A percentile compares a stretch with the other conserved stretches of the same genome.
phyloP scores from a whole-genome alignment of 2,888 invertebrate genomes.

The Ptilodon capucinus region DNA sequence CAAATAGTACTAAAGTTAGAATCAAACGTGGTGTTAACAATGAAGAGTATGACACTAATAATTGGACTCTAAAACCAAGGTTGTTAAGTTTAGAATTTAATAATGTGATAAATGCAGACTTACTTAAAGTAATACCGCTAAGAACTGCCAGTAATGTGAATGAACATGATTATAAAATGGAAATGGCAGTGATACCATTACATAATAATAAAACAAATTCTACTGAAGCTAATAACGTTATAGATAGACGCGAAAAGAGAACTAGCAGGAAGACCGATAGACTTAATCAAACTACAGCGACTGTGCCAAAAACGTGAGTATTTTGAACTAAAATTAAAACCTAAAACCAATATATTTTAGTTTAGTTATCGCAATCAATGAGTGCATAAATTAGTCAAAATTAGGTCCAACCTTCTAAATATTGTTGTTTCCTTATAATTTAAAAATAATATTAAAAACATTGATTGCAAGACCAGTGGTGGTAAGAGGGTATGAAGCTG shows the following conservation, averaged over 20 bases:
- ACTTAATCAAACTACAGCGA: slow-evolving; percentile 75
- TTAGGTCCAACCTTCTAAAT: too few relatives aligned
- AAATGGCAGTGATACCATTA: slow-evolving; percentile 63
- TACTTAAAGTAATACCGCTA: slow-evolving; percentile 68
- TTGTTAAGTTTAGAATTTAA: slow-evolving; percentile 33
- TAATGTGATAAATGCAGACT: slow-evolving; percentile 51
- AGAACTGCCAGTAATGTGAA: slow-evolving; percentile 26
- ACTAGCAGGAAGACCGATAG: slow-evolving; percentile 78
- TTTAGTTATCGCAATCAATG: too few relatives aligned
- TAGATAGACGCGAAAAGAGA: slow-evolving; percentile 73
- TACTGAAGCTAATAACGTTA: slow-evolving; percentile 62
- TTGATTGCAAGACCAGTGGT: too few relatives aligned
- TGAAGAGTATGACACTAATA: slow-evolving; percentile 53
- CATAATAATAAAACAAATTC: slow-evolving; percentile 69
- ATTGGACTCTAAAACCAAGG: slow-evolving; percentile 47
- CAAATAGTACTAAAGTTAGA: slow-evolving; percentile 39
- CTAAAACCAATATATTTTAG: too few relatives aligned
- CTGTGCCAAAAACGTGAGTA: slow-evolving; percentile 77
- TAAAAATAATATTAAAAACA: too few relatives aligned
- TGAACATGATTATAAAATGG: slow-evolving; percentile 36
- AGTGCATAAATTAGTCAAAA: too few relatives aligned
- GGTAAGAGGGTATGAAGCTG: too few relatives aligned
- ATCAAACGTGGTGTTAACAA: slow-evolving; percentile 51
- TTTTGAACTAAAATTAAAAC: neutral
- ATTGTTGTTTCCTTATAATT: too few relatives aligned